Conservation (phyloP, 2,888 invertebrate genomes). For the Plagodis pulveraria region DNA sequence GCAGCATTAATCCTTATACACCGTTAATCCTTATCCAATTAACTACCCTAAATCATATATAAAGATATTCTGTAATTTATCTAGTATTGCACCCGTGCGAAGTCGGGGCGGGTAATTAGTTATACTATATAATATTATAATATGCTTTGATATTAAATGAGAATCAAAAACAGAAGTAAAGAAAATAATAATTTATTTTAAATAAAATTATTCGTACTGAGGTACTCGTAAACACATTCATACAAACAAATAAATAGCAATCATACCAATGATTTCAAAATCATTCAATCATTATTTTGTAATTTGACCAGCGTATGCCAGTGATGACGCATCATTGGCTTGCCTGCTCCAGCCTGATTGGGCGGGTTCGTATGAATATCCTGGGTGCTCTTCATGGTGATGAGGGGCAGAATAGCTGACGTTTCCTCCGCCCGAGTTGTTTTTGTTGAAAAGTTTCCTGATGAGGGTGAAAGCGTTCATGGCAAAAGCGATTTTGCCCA, state of each 20-base stretch:
- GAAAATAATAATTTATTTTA: constrained; percentile 48
- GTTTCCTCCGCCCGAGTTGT: constrained; percentile 35
- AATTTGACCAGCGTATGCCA: constrained; percentile 86
- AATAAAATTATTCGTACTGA: constrained; percentile 60
- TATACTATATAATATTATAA: neutral
- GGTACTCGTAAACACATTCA: constrained; percentile 66
- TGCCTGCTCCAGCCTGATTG: constrained; percentile 87
- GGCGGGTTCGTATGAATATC: constrained; percentile 81
- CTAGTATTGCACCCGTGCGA: too few species aligned
- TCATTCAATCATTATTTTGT: constrained; percentile 50
- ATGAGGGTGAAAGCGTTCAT: constrained; percentile 88
- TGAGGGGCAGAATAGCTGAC: constrained; percentile 88
- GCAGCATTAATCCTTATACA: too few species aligned
- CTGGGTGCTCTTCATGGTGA: constrained; percentile 85
- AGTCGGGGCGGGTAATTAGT: too few species aligned
- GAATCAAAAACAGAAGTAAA: constrained; percentile 14
- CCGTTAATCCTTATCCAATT: too few species aligned
- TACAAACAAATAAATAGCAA: constrained; percentile 44
- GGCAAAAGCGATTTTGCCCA: constrained; percentile 94
- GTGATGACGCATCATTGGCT: constrained; percentile 86
- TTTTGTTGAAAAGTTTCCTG: constrained; percentile 89
- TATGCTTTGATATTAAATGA: neutral
- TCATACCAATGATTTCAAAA: constrained; percentile 57
- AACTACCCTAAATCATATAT: too few species aligned
- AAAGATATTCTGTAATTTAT: too few species aligned